Evolutionary conservation across 2,888 invertebrate species (phyloP), one percentile per base, ranked within the genome.

Genomic region (Mythimna pallens): DNA sequence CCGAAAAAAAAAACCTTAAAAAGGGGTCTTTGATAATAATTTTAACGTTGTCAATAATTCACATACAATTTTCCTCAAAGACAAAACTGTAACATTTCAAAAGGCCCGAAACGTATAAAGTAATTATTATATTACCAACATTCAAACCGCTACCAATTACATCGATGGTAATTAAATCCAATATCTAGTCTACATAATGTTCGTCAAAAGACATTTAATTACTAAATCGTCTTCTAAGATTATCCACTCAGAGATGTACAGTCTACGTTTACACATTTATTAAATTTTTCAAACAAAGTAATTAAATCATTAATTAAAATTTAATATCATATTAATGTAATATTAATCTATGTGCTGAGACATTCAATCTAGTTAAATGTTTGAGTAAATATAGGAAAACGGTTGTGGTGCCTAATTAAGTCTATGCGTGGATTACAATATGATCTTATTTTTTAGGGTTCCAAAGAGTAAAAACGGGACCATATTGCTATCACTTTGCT

Each of bases 281-380:
- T 65, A 43, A 9, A 34, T 78, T 70, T 71, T 78, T 65, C 40
- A 63, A 65, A 71, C 65, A 83, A 62, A 65, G 12, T 50, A 59
- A 59, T 82, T 81, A 68, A 43, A 43, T 22, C 36, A 63, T 78
- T 63, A 58, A 78, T 82, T 78, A 82, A 71, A 34, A 59, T 55
- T 65, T 71, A 50, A 62, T 47, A 50, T 62, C 34, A 50, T 78
- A 50, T 71, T 57, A 58, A 77, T 78, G 65, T 71, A 70, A 58
- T 10, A 71, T 7, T 17, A 64, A 25, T 76, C 10, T 77, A 47
- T 65, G 50, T 69, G 43, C 43, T 17, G 12, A 76, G 55, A 52
- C 12, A 59, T 82, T 82, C 54, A 65, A 82, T 78, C 47, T 36
- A 54, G 30, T 82, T 58, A 34, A 40, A 70, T 36, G 34, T 63